Base-by-base conservation (phyloP, 2,888 invertebrate genomes). In the Pristionchus fissidentatus region DNA sequence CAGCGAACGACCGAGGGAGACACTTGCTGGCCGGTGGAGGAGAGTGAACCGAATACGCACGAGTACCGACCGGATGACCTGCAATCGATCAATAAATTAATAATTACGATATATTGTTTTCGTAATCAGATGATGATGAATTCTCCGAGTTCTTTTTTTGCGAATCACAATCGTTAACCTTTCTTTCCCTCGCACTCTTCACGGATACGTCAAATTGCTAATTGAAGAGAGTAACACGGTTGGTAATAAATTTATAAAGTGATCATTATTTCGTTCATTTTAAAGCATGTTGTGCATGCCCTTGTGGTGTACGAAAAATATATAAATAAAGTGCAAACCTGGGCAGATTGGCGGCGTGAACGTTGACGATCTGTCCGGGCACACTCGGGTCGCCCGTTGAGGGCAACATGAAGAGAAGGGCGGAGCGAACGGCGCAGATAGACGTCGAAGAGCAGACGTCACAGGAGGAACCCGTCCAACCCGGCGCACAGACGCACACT, bases 391-490 rank as follows among this genome's bases (percentile, higher is more conserved):
- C 87, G 0, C 86, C 87, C 0, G 88, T 87, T 15, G 86, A 84
- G 15, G 89, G 89, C 43, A 86, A 86, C 80, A 89, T 86, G 84
- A 86, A 86, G 35, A 77, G 43, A 52, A 86, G 55, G 73, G 66
- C n/a, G 84, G 85, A 84, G 5, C 79, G 49, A 8, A 62, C 29
- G 43, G n/a, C 55, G 73, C 87, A 87, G 32, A 73, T 49, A 22
- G 83, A 84, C 8, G 78, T 80, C 22, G 82, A 62, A n/a, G 85
- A 73, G 83, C 90, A 90, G 3, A 90, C 78, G 83, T 90, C 90
- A 84, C 90, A 90, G 7, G 88, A 89, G 15, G 88, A 87, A 4
- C 90, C 90, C 29, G 75, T 81, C 90, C 90, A 90, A 10, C 88
- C 89, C 60, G 84, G 81, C 5, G 84, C 66, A 57, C 90, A 90